These are phyloP conservation scores for Oostethus manadensis DNA, from an alignment of 2,113 vertebrate species.

Conservation along the genomic window DNA sequence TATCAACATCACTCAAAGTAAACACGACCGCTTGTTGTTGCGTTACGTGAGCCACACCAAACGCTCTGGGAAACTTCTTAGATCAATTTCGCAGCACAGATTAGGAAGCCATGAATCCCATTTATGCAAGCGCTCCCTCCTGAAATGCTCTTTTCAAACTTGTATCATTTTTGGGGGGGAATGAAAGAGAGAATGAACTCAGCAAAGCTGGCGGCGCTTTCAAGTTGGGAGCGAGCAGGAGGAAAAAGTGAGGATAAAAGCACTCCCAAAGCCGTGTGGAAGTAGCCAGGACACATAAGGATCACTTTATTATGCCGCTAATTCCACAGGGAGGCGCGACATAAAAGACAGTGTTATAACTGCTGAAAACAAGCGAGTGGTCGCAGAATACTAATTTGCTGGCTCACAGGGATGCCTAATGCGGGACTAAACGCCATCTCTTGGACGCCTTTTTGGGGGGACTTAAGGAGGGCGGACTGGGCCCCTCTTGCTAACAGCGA, in stretches of 20 bases:
- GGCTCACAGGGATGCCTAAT: slow-evolving; percentile 48
- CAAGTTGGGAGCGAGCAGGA: slow-evolving; percentile 59
- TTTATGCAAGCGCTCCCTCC: slow-evolving; percentile 75
- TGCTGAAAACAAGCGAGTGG: slow-evolving; percentile 71
- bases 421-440: slow-evolving; percentile 51
- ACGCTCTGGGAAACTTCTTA: slow-evolving; percentile 76
- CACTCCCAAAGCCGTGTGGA: slow-evolving; percentile 76
- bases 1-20: slow-evolving; percentile 70
- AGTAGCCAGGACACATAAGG: slow-evolving; percentile 75
- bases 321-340: slow-evolving; percentile 73
- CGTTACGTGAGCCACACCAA: slow-evolving; percentile 71
- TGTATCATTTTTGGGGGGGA: slow-evolving; percentile 66
- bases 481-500: no score
- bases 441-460: slow-evolving; percentile 19
- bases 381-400: slow-evolving; percentile 70
- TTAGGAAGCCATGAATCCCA: slow-evolving; percentile 79
- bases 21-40: slow-evolving; percentile 66
- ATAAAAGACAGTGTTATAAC: slow-evolving; percentile 75
- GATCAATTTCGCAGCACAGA: slow-evolving; percentile 77
- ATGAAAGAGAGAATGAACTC: slow-evolving; percentile 64
- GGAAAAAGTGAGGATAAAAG: slow-evolving; percentile 71
- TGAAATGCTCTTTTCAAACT: slow-evolving; percentile 76
- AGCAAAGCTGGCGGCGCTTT: slow-evolving; percentile 75
- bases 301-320: slow-evolving; percentile 70
- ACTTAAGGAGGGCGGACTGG: neutral